These are phyloP conservation scores for Platichthys flesus DNA, from an alignment of 2,113 vertebrate species.

Conservation along the genomic window DNA sequence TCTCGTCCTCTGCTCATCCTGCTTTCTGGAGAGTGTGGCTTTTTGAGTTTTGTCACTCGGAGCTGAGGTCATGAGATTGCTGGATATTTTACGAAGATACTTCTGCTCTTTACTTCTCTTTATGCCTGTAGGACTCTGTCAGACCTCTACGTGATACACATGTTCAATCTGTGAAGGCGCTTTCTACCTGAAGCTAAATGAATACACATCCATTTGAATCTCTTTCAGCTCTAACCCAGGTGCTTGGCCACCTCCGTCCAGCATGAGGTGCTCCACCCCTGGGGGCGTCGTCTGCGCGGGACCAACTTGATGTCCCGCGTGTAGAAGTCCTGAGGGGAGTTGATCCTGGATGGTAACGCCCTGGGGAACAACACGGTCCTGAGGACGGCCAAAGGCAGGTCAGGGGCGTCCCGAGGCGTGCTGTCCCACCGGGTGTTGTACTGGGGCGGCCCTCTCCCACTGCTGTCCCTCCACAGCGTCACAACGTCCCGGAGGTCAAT, in stretches of 20 bases:
- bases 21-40: constrained; percentile 16
- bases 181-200: too few species aligned
- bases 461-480: constrained; percentile 31
- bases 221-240: constrained; percentile 30
- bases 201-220: too few species aligned
- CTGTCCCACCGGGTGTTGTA: constrained; percentile 63
- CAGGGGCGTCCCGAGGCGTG: constrained; percentile 27
- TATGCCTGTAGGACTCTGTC: too few species aligned
- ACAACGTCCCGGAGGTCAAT: constrained; percentile 60
- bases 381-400: constrained; percentile 65
- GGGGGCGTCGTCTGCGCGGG: constrained; percentile 32
- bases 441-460: background rate
- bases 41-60: constrained; percentile 47
- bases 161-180: too few species aligned
- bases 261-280: constrained; percentile 44
- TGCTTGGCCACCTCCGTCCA: constrained; percentile 81
- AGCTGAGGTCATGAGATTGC: background rate
- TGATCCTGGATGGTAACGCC: constrained; percentile 65
- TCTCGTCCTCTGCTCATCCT: constrained; percentile 24
- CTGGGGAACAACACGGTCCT: constrained; percentile 72
- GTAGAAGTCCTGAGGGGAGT: constrained; percentile 45
- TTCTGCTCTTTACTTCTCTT: background rate
- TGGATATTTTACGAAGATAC: background rate
- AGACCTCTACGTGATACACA: too few species aligned
- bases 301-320: constrained; percentile 55